Conservation (phyloP, 2,888 invertebrate species). For the Saturnia pavonia region DNA sequence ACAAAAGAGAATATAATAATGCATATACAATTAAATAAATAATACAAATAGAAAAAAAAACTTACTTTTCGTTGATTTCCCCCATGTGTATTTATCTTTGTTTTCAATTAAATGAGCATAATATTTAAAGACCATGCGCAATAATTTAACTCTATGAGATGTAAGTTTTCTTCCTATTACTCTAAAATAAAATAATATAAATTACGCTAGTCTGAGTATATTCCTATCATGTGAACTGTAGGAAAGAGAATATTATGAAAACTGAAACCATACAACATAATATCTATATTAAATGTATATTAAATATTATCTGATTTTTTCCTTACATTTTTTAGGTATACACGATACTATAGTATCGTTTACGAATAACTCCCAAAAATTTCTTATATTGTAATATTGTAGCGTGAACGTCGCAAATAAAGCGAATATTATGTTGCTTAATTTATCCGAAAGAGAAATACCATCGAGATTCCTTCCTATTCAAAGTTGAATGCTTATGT, state of each 20-base stretch:
- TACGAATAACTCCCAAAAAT: neutral
- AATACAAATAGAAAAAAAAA: no score
- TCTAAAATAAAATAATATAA: no score
- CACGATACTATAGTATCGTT: neutral
- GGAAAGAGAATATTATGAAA: neutral
- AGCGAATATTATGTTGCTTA: conserved; percentile 21
- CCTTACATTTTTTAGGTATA: neutral
- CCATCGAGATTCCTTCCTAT: neutral
- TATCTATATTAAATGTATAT: no score
- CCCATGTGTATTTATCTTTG: no score
- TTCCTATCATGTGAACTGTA: neutral
- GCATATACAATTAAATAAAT: no score
- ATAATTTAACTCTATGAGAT: no score
- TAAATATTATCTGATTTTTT: neutral
- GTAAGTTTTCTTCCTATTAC: no score
- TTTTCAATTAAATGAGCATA: no score
- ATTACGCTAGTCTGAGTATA: no score
- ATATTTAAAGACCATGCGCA: no score
- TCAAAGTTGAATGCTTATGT: neutral
- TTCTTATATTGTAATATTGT: conserved; percentile 5
- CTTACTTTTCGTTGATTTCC: no score
- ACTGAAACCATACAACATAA: neutral
- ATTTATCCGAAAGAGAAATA: conserved; percentile 1
- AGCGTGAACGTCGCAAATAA: conserved; percentile 18
- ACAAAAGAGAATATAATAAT: no score